Evolutionary conservation across 1,140 invertebrate species (phyloP).

Genomic region (Drosophila auraria): DNA sequence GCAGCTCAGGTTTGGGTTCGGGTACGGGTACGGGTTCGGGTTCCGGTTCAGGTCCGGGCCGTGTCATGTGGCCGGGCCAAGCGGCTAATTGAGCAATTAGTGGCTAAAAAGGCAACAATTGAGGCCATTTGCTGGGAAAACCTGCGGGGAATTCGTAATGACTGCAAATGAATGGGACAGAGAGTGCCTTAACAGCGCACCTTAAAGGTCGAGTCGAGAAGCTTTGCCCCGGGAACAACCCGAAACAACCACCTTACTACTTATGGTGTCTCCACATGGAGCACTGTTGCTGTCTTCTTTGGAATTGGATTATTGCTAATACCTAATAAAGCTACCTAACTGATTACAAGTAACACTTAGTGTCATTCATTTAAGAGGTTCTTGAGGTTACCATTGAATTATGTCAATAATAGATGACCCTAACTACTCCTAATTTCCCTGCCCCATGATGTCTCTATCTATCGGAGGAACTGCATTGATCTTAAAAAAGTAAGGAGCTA

Average conservation of each 20-base stretch:
- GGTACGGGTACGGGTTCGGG: background rate
- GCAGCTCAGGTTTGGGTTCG: constrained; percentile 5
- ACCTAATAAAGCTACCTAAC: background rate
- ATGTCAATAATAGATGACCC: too few relatives aligned
- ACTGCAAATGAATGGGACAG: constrained; percentile 53
- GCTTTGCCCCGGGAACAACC: background rate
- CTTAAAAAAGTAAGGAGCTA: too few relatives aligned
- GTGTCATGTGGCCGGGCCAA: constrained; percentile 52
- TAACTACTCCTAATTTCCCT: too few relatives aligned
- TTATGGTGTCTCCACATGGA: background rate
- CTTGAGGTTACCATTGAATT: too few relatives aligned
- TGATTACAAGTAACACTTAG: too few relatives aligned
- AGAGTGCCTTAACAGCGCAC: constrained; percentile 31
- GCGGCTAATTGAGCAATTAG: constrained; percentile 60
- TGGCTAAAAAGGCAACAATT: constrained; percentile 60
- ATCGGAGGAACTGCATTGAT: too few relatives aligned
- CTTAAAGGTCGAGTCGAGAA: constrained; percentile 31
- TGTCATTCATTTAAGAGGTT: background rate
- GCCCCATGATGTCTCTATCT: too few relatives aligned
- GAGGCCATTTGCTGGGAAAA: constrained; percentile 59
- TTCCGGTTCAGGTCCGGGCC: constrained; percentile 19
- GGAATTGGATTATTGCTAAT: background rate
- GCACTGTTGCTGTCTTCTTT: background rate
- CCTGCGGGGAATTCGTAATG: constrained; percentile 57
- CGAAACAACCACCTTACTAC: background rate